phyloP scores from a whole-genome alignment of 2,113 vertebrate genomes.

The Odocoileus virginianus region DNA sequence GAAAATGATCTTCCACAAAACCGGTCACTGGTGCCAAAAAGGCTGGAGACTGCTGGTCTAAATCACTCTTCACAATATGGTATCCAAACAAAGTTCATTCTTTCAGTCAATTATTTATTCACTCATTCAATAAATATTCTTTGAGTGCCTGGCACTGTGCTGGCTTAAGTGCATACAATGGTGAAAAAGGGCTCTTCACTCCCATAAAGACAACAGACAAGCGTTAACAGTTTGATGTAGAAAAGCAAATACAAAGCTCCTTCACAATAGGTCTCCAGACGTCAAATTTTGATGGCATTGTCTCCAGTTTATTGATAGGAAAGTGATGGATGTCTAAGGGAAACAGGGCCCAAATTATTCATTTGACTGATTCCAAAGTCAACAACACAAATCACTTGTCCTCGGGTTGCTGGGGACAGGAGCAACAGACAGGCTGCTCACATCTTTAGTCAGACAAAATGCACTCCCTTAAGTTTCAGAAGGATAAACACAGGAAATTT shows the following conservation, averaged over 20 bases:
- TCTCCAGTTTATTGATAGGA: background rate
- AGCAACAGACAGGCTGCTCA: background rate
- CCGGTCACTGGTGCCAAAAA: background rate
- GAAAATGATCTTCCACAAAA: background rate
- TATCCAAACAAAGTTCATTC: background rate
- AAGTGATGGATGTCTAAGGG: background rate
- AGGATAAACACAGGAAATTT: background rate
- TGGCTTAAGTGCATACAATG: background rate
- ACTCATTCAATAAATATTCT: background rate
- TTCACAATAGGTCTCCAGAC: background rate
- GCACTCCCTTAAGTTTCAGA: background rate
- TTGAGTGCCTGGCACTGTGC: background rate
- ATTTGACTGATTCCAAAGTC: background rate
- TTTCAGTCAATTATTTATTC: background rate
- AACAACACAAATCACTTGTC: conserved; percentile 5
- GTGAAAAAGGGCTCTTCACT: background rate
- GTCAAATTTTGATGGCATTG: background rate
- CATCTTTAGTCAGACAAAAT: background rate
- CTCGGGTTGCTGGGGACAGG: background rate
- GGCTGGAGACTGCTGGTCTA: background rate
- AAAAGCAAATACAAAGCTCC: background rate
- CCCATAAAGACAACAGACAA: background rate
- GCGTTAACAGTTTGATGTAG: background rate
- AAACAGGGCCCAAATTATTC: background rate
- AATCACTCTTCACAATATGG: background rate